These are phyloP conservation scores for Laticauda laticaudata DNA, from an alignment of 2,113 vertebrate genomes.

Conservation along the genomic window DNA sequence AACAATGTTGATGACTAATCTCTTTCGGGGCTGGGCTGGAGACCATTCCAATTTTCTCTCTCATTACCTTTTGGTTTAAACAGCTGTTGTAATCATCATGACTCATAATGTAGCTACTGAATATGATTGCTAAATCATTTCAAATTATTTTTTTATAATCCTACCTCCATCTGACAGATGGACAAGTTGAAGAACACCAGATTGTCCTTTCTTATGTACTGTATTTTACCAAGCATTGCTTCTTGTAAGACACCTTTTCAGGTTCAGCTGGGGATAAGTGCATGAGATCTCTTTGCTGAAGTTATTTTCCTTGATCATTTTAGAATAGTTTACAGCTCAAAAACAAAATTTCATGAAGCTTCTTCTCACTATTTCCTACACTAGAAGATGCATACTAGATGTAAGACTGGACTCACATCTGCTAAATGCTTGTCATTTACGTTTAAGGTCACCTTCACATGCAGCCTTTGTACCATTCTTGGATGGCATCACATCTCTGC, in stretches of 20 bases:
- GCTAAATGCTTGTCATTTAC: not conserved
- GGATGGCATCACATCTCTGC: not conserved
- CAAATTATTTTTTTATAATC: not conserved
- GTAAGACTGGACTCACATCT: not conserved
- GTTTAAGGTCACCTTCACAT: not conserved
- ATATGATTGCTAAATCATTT: not conserved
- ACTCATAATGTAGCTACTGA: not conserved
- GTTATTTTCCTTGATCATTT: not conserved
- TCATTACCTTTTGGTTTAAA: not conserved
- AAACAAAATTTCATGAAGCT: not conserved
- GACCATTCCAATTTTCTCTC: not conserved
- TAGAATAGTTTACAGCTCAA: not conserved
- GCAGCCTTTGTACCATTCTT: not conserved
- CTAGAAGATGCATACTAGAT: not conserved
- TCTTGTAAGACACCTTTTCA: not conserved
- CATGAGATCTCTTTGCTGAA: not conserved
- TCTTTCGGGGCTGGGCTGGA: not conserved
- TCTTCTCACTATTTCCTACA: not conserved
- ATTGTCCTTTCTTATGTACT: not conserved
- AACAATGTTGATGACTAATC: not conserved
- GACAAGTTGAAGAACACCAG: not conserved
- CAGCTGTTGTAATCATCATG: not conserved
- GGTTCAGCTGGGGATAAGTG: not conserved
- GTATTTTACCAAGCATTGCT: not conserved
- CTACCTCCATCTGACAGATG: not conserved